Base-by-base conservation (phyloP, 2,113 vertebrate genomes). In the Zosterops hypoxanthus region DNA sequence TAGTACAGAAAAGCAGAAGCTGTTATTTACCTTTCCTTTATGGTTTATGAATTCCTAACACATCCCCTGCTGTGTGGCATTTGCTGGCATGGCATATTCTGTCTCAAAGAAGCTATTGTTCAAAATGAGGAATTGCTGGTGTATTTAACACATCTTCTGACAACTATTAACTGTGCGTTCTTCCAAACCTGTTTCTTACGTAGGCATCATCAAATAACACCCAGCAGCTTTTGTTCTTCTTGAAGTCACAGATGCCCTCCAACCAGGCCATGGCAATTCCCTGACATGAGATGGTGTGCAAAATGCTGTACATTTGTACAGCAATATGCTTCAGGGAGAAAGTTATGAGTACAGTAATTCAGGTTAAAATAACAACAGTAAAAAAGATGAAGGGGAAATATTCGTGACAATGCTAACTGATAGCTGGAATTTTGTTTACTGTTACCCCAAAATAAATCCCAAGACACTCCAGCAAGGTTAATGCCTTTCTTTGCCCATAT, bases 311-410 rank as follows among this genome's bases (percentile, higher is more conserved):
- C 26, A 12, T 44, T 50, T 34, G 57, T 90, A 68, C 21, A 52
- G 71, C 21, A 52, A 7, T 41, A 4, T 10, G 39, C 49, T 34
- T 79, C 86, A 59, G 64, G 56, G 61, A 88, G 33, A 55, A 85
- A 41, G n/a, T 36, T 65, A 56, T 10, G 53, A 65, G 50, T 80
- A 42, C 31, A 64, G 34, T 33, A 95, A 80, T 60, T 64, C 63
- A 90, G 52, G 73, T 88, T 76, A 90, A 41, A 95, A 81, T 42
- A 93, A 92, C 36, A 92, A 59, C 44, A 71, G 36, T 14, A 84
- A 69, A 75, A 94, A 79, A 95, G 91, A 89, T 5, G 5, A 90
- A 80, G 55, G 50, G 39, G 44, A 65, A 89, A 66, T 50, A 71
- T 41, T 76, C 56, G 57, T 36, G 71, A 53, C 68, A 39, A 85